Conservation (phyloP, 2,888 invertebrate genomes). For the Chaitophorus viminalis region DNA sequence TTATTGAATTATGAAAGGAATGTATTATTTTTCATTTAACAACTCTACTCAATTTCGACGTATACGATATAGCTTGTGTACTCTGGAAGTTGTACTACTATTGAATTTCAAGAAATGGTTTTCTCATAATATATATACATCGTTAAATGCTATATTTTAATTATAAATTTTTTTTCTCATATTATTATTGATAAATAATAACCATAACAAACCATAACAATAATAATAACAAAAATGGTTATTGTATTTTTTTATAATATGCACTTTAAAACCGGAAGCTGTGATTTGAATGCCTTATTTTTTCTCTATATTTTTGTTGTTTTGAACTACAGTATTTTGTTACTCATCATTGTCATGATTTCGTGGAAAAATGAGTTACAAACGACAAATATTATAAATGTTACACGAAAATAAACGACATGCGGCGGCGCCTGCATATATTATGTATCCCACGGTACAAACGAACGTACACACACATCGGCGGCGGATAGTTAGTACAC, state of each 20-base stretch:
- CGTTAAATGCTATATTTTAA: background rate
- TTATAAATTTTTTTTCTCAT: no score
- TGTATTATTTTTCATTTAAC: constrained; percentile 14
- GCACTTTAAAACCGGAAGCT: background rate
- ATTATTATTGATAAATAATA: no score
- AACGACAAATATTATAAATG: no score
- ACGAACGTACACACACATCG: no score
- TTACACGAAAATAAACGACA: no score
- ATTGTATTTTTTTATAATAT: background rate
- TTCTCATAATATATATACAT: background rate
- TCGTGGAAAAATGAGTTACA: no score
- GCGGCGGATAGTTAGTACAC: no score
- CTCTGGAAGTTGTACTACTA: background rate
- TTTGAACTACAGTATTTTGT: no score
- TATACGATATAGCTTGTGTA: background rate
- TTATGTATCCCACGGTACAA: no score
- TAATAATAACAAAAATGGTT: background rate
- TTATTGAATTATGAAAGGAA: background rate
- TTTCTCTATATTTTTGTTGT: background rate
- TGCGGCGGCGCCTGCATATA: no score
- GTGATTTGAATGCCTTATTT: background rate
- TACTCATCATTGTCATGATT: no score
- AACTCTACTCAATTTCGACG: background rate
- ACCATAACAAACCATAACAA: background rate
- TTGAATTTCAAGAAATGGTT: background rate